These are phyloP conservation scores for Nomada flava DNA, from an alignment of 2,888 invertebrate species.

Conservation along the genomic window DNA sequence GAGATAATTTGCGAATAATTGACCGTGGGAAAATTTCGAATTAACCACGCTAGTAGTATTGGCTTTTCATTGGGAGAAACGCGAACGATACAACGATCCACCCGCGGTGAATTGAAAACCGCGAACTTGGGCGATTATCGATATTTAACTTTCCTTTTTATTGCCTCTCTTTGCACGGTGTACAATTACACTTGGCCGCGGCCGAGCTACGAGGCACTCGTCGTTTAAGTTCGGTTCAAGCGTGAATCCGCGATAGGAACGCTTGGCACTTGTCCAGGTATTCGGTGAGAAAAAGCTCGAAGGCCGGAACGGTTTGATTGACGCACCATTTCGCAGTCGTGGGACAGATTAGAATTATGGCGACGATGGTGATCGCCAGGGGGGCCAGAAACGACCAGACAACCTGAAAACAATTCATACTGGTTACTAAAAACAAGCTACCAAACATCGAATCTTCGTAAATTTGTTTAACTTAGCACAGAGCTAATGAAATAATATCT, in stretches of 20 bases:
- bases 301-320: constrained; percentile 30
- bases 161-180: neutral
- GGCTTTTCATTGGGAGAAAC: no score
- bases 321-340: constrained; percentile 74
- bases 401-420: constrained; percentile 61
- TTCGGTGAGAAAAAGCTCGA: constrained; percentile 6
- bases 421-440: neutral
- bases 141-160: no score
- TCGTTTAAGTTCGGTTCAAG: neutral
- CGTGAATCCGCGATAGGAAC: neutral
- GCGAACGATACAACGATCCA: no score
- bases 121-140: no score
- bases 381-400: constrained; percentile 73
- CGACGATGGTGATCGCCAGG: constrained; percentile 69
- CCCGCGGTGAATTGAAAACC: no score
- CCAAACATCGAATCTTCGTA: neutral
- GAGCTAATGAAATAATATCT: no score
- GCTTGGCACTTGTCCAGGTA: constrained; percentile 23
- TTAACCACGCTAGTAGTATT: no score
- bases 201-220: neutral
- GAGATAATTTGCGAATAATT: no score
- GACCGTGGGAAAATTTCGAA: no score
- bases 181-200: neutral
- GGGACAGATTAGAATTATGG: constrained; percentile 75
- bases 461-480: no score